Percentiles rank a stretch among this genome's conserved stretches.
These are phyloP conservation scores for Periophthalmus modestus DNA, from an alignment of 2,113 vertebrate genomes.

Conservation along the genomic window DNA sequence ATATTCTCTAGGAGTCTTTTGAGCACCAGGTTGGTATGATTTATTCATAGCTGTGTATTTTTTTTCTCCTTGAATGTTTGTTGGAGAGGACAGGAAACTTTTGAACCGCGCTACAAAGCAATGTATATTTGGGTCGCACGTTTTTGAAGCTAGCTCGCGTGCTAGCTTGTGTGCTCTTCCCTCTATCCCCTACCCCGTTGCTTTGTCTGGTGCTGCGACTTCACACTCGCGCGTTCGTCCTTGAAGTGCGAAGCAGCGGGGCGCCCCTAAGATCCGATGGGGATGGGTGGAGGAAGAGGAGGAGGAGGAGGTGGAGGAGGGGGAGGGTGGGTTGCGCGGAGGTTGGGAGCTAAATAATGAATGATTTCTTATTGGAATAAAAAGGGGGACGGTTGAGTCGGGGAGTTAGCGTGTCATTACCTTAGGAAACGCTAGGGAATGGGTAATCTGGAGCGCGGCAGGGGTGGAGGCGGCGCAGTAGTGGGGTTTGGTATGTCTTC, in stretches of 20 bases:
- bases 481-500: background rate
- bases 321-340: slow-evolving; percentile 61
- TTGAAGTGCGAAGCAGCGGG: slow-evolving; percentile 77
- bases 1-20: slow-evolving; percentile 11
- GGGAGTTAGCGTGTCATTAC: slow-evolving; percentile 63
- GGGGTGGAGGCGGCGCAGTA: background rate
- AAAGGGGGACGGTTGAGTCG: slow-evolving; percentile 49
- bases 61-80: slow-evolving; percentile 68
- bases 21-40: slow-evolving; percentile 70
- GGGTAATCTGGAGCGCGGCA: slow-evolving; percentile 42
- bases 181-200: slow-evolving; percentile 46
- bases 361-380: slow-evolving; percentile 77
- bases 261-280: slow-evolving; percentile 60
- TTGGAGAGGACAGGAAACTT: slow-evolving; percentile 76
- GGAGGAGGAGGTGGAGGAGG: slow-evolving; percentile 34
- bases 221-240: slow-evolving; percentile 74
- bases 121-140: slow-evolving; percentile 79
- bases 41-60: slow-evolving; percentile 78
- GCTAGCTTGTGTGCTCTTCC: slow-evolving; percentile 21
- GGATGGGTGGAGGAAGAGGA: slow-evolving; percentile 2
- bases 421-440: slow-evolving; percentile 51
- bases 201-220: slow-evolving; percentile 59
- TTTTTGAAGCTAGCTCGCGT: slow-evolving; percentile 64
- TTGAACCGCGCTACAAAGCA: slow-evolving; percentile 80
- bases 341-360: slow-evolving; percentile 78